Evolutionary conservation across 2,888 invertebrate species (phyloP).

Genomic region (Notocelia uddmanniana): DNA sequence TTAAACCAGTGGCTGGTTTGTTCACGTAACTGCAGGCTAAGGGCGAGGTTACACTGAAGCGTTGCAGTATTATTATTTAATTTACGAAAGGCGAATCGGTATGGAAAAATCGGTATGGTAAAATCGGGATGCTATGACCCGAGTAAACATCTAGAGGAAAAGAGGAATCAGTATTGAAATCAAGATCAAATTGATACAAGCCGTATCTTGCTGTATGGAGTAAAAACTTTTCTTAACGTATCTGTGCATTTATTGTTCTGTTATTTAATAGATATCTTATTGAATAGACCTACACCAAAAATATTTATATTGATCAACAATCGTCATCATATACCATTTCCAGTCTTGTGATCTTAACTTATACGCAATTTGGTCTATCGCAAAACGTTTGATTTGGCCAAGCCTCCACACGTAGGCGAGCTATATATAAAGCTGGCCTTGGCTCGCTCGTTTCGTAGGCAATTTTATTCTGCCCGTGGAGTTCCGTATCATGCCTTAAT

Average conservation of each 20-base stretch:
- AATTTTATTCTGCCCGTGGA: slow-evolving; percentile 75
- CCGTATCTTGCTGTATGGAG: too few species aligned
- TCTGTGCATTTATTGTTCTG: too few species aligned
- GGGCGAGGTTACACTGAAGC: slow-evolving; percentile 9
- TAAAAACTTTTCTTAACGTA: too few species aligned
- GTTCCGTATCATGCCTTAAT: slow-evolving; percentile 72
- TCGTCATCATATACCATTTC: background rate
- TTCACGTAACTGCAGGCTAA: slow-evolving; percentile 36
- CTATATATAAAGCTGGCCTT: slow-evolving; percentile 75
- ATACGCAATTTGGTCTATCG: slow-evolving; percentile 23
- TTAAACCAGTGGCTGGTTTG: slow-evolving; percentile 37
- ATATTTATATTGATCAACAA: background rate
- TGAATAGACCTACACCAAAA: too few species aligned
- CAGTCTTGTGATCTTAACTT: background rate
- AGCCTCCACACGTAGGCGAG: slow-evolving; percentile 72
- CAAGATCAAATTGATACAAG: too few species aligned
- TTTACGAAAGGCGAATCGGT: too few species aligned
- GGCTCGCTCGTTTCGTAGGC: slow-evolving; percentile 66
- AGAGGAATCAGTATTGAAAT: too few species aligned
- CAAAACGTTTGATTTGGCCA: slow-evolving; percentile 22
- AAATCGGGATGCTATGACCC: too few species aligned
- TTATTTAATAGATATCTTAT: too few species aligned
- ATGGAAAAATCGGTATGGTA: too few species aligned
- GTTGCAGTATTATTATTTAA: too few species aligned
- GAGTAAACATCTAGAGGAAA: too few species aligned